Percentiles rank a stretch among this genome's conserved stretches.
These are phyloP conservation scores for Falcaria lacertinaria DNA, from an alignment of 2,888 invertebrate genomes.

Conservation along the genomic window DNA sequence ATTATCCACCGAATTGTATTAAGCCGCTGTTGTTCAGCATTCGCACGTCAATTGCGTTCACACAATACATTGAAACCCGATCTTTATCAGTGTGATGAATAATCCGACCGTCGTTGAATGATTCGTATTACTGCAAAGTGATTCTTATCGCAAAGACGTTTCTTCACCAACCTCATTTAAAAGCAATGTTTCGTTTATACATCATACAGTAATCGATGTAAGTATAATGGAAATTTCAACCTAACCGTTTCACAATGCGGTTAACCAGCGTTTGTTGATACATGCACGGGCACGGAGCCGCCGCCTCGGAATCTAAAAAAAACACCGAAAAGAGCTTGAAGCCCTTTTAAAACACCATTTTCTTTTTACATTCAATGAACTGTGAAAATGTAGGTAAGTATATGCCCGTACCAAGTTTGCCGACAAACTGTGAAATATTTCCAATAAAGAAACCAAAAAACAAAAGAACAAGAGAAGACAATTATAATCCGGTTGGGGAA, in stretches of 20 bases:
- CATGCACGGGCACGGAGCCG: constrained; percentile 41
- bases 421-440: constrained; percentile 36
- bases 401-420: constrained; percentile 45
- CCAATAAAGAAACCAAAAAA: constrained; percentile 31
- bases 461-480: constrained; percentile 22
- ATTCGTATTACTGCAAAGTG: not conserved
- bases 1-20: not conserved
- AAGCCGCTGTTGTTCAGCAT: not conserved
- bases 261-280: constrained; percentile 52
- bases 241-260: constrained; percentile 36
- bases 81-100: not conserved
- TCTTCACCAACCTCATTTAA: not conserved
- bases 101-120: not conserved
- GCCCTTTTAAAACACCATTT: constrained; percentile 61
- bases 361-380: constrained; percentile 64
- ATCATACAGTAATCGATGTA: not conserved
- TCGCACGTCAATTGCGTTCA: not conserved
- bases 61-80: not conserved
- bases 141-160: not conserved
- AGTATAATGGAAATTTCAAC: constrained; percentile 19
- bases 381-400: constrained; percentile 57
- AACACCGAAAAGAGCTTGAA: constrained; percentile 50
- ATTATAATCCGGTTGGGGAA: constrained; percentile 21
- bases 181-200: not conserved
- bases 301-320: constrained; percentile 45